Percentiles rank a stretch among this genome's conserved stretches.
Evolutionary conservation across 2,113 vertebrate species (phyloP).

Genomic region (Crotophaga sulcirostris): DNA sequence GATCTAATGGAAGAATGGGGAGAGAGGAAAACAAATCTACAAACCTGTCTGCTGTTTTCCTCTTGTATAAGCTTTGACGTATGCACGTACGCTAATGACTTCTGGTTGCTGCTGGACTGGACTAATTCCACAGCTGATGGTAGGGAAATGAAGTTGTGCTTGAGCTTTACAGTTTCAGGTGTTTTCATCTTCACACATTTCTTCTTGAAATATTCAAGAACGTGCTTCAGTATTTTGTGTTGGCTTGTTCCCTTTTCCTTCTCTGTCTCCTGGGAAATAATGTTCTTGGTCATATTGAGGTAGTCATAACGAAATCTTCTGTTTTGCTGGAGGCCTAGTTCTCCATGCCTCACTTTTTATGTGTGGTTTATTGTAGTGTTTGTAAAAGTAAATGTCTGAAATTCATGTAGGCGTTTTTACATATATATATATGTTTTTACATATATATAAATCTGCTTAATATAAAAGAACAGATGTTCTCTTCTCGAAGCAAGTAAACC

Average conservation of each 20-base stretch:
- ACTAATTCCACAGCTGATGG: not conserved
- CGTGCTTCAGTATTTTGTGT: not conserved
- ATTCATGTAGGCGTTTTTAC: not conserved
- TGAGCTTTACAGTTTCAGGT: not conserved
- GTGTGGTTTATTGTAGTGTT: not conserved
- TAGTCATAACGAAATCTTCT: conserved; percentile 11
- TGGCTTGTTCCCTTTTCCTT: not conserved
- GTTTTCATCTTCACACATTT: not conserved
- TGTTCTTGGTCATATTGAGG: not conserved
- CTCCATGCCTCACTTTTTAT: not conserved
- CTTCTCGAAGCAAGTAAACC: not conserved
- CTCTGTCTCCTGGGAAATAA: conserved; percentile 18
- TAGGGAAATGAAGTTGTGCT: not conserved
- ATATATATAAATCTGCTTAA: not conserved
- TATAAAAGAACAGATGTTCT: not conserved
- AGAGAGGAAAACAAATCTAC: not conserved
- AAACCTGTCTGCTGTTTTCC: not conserved
- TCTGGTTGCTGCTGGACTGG: not conserved
- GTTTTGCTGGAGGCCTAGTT: not conserved
- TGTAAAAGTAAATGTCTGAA: conserved; percentile 1
- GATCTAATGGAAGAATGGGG: not conserved
- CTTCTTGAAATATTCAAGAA: conserved; percentile 4
- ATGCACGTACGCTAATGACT: not conserved
- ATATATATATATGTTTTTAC: not conserved
- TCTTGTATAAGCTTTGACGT: not conserved